Conservation (phyloP, 2,113 vertebrate species). For the Acrocephalus arundinaceus region DNA sequence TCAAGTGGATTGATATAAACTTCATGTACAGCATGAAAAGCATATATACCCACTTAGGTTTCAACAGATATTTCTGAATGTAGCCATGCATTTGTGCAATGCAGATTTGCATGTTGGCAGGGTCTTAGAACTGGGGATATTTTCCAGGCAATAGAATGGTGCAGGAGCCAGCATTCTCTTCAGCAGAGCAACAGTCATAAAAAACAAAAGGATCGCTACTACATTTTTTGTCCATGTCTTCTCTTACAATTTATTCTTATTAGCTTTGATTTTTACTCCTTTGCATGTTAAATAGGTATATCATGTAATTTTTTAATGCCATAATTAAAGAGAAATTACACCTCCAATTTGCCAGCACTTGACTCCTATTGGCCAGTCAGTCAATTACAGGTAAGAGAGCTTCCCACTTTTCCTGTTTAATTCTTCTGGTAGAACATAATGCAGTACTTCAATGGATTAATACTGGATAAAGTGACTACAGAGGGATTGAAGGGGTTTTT, state of each 20-base stretch:
- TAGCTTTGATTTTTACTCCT: constrained; percentile 57
- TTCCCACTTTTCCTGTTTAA: constrained; percentile 38
- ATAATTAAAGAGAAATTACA: constrained; percentile 62
- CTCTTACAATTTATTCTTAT: constrained; percentile 14
- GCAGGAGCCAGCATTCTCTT: background rate
- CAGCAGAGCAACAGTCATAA: background rate
- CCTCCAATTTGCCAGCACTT: constrained; percentile 59
- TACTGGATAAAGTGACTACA: background rate
- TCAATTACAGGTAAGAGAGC: constrained; percentile 66
- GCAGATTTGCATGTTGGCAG: background rate
- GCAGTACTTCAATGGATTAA: constrained; percentile 19
- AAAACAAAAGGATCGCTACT: background rate
- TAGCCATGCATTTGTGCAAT: background rate
- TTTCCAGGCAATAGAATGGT: background rate
- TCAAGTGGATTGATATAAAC: background rate
- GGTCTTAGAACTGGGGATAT: background rate
- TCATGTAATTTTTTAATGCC: constrained; percentile 48
- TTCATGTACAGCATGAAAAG: background rate
- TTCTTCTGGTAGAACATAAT: constrained; percentile 8
- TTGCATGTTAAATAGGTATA: constrained; percentile 54
- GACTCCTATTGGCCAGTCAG: constrained; percentile 61
- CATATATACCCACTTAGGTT: background rate
- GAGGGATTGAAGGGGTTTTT: background rate
- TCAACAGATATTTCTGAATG: background rate
- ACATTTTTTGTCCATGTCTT: background rate